phyloP scores from a whole-genome alignment of 92 coral and sea anemone genomes.

The Ricordea florida region DNA sequence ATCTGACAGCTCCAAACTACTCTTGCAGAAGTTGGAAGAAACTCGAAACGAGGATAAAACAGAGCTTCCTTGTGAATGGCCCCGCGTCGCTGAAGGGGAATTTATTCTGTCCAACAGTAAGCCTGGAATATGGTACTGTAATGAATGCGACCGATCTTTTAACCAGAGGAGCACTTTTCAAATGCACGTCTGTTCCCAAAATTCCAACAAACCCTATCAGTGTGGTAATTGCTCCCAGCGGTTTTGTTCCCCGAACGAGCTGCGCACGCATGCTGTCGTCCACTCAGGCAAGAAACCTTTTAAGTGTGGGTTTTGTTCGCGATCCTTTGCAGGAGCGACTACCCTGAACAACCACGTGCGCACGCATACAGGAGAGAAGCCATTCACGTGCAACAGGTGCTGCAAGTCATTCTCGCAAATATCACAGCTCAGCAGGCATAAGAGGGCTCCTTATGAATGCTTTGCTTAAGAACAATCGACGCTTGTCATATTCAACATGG shows the following conservation, averaged over 20 bases:
- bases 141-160: constrained; percentile 87
- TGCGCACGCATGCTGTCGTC: constrained; percentile 97
- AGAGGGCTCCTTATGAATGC: constrained; percentile 83
- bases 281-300: constrained; percentile 96
- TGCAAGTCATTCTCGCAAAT: constrained; percentile 84
- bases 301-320: constrained; percentile 94
- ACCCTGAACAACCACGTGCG: constrained; percentile 95
- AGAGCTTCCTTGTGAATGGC: constrained; percentile 37
- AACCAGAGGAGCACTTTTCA: constrained; percentile 85
- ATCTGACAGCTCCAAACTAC: constrained; percentile 6
- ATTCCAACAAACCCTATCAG: constrained; percentile 82
- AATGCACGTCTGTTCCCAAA: constrained; percentile 76
- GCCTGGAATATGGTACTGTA: constrained; percentile 81
- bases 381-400: constrained; percentile 89
- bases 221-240: constrained; percentile 94
- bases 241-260: constrained; percentile 76
- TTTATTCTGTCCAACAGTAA: constrained; percentile 59
- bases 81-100: constrained; percentile 42
- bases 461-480: constrained; percentile 11
- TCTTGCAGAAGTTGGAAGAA: constrained; percentile 21
- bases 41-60: constrained; percentile 21
- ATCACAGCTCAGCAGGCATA: constrained; percentile 96
- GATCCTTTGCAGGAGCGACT: constrained; percentile 95
- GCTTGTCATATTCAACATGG: too few relatives aligned
- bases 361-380: constrained; percentile 96